Base-by-base conservation (phyloP, 1,140 invertebrate species). In the Nomia melanderi region DNA sequence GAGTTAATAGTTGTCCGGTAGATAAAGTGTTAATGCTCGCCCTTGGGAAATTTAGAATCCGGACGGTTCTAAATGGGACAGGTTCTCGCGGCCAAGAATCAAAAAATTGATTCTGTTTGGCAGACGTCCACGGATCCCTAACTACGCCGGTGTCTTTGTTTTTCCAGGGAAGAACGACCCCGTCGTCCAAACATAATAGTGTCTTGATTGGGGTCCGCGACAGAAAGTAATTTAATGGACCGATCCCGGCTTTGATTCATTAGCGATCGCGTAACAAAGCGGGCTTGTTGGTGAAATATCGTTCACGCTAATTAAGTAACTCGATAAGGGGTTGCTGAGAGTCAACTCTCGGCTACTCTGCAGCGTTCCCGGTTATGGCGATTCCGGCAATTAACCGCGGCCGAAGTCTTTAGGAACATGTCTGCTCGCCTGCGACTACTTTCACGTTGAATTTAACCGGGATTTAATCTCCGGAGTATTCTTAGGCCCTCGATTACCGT, bases 221-320 rank as follows among this genome's bases (percentile, higher is more conserved):
- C 62, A 14, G 23, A 12, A 25, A 65, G 33, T 12, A 56, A 56
- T 66, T 74, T n/a, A 74, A 65, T 7, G 25, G 8, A 0, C 25
- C 6, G 8, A 1, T 27, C 53, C 31, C 1, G 7, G 33, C 62
- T 41, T 39, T 74, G 50, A 65, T 65, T 74, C 62, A 50, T 74
- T 53, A 65, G 25, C 47, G 33, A 64, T 29, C 44, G 8, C n/a
- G 12, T 17, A 54, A 73, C 70, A 53, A 73, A 73, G 20, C 71
- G 36, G 17, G 9, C 12, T 64, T 9, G 25, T 65, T 23, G 71
- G 8, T 25, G 62, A 74, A 74, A 74, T 74, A 64, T 65, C 47
- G 29, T 54, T 65, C 54, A 27, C 23, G 2, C 23, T 64, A 44
- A 56, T 66, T 74, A 31, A 44, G 62, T 23, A 64, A 73, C 44